These are phyloP conservation scores for Amblyteles armatorius DNA, from an alignment of 2,888 invertebrate genomes.

Conservation along the genomic window DNA sequence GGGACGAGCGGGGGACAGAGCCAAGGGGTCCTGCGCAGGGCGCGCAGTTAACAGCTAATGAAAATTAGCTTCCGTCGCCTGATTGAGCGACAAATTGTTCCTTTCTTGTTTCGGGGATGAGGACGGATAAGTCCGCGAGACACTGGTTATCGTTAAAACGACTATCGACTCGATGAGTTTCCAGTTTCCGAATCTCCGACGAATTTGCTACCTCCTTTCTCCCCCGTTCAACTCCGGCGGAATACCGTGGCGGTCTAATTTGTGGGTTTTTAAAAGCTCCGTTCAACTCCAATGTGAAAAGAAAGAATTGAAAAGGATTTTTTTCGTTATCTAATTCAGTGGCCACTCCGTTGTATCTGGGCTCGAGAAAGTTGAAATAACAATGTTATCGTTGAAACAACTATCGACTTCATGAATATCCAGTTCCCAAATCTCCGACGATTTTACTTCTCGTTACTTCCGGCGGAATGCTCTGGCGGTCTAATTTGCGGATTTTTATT, in stretches of 20 bases:
- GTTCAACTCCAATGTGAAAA: neutral
- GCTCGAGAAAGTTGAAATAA: no score
- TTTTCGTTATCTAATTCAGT: no score
- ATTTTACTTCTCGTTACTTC: constrained; percentile 40
- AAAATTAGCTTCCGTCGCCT: constrained; percentile 84
- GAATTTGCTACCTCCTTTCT: constrained; percentile 60
- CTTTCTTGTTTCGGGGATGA: constrained; percentile 81
- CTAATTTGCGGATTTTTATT: constrained; percentile 43
- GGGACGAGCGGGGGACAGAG: constrained; percentile 39
- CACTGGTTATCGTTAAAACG: constrained; percentile 79
- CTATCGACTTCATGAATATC: constrained; percentile 68
- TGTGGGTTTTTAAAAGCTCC: constrained; percentile 10
- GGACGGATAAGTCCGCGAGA: constrained; percentile 50
- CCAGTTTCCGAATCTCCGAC: constrained; percentile 54
- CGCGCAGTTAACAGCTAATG: constrained; percentile 84
- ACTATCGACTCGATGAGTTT: constrained; percentile 69
- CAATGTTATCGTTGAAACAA: constrained; percentile 77
- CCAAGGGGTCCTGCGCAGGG: constrained; percentile 67
- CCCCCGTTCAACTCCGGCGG: constrained; percentile 13
- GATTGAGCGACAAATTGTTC: constrained; percentile 84
- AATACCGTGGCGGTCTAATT: constrained; percentile 45
- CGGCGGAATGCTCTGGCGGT: constrained; percentile 3
- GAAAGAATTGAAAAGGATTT: no score
- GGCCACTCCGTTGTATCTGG: no score
- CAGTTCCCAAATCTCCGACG: constrained; percentile 50